Conservation (phyloP, 2,113 vertebrate species). For the Potamarius usumacintae region DNA sequence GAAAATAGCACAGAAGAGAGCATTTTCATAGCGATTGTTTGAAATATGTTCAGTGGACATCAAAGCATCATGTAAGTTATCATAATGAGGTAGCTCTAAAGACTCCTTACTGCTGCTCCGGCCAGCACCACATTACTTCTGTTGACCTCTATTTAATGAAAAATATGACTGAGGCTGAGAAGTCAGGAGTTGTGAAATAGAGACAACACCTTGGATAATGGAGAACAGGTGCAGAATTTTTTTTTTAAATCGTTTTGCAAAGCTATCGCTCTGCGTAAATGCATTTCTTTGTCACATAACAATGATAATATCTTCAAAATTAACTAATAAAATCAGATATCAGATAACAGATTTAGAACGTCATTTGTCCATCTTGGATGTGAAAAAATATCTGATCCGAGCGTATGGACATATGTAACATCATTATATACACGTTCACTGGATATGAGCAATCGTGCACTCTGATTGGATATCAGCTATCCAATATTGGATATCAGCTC, state of each 20-base stretch:
- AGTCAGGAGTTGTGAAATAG: not conserved
- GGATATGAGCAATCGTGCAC: no score
- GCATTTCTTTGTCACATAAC: not conserved
- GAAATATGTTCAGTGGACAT: not conserved
- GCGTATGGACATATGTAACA: not conserved
- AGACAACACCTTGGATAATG: not conserved
- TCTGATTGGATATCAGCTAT: no score
- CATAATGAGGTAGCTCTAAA: not conserved
- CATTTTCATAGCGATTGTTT: not conserved
- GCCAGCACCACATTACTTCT: not conserved
- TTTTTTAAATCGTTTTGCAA: not conserved
- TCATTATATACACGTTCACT: no score
- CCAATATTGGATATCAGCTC: no score
- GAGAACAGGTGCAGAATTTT: not conserved
- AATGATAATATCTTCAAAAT: not conserved
- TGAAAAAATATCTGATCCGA: not conserved
- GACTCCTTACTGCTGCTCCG: not conserved
- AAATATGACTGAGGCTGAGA: not conserved
- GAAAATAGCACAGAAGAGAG: not conserved
- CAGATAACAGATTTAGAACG: not conserved
- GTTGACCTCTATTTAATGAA: not conserved
- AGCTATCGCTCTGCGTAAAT: not conserved
- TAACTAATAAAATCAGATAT: not conserved
- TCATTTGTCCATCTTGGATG: not conserved
- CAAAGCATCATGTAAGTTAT: not conserved